Conservation (phyloP, 1,140 invertebrate species). For the Lepidotrigona ventralis region DNA sequence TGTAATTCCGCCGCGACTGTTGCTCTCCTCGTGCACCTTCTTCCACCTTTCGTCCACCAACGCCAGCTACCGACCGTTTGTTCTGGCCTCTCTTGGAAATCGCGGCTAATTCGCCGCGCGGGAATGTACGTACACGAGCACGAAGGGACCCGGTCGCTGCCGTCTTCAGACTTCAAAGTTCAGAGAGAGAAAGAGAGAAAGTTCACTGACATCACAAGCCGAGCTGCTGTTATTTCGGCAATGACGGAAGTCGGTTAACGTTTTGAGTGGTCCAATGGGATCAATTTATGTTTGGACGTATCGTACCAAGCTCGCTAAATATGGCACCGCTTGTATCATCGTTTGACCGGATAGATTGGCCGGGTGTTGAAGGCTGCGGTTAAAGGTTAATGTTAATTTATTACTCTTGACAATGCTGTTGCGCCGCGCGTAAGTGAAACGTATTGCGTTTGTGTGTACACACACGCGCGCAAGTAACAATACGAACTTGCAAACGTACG, state of each 20-base stretch:
- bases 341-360: neutral
- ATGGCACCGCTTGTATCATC: neutral
- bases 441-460: no score
- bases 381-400: neutral
- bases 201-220: slow-evolving; percentile 11
- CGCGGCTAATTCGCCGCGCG: slow-evolving; percentile 40
- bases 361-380: neutral
- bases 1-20: slow-evolving; percentile 54
- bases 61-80: slow-evolving; percentile 20
- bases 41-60: slow-evolving; percentile 5
- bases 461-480: neutral
- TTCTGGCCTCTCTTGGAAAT: slow-evolving; percentile 9
- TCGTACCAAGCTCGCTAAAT: neutral
- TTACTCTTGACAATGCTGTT: neutral
- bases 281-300: slow-evolving; percentile 4
- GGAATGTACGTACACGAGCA: slow-evolving; percentile 28
- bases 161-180: no score
- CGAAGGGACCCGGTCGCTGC: neutral
- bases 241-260: slow-evolving; percentile 19
- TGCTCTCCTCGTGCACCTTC: slow-evolving; percentile 27
- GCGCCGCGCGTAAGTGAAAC: neutral
- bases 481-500: neutral
- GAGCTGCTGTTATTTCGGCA: slow-evolving; percentile 9
- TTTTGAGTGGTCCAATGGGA: slow-evolving; percentile 5
- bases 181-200: no score